Percentiles rank a stretch among this genome's conserved stretches.
These are phyloP conservation scores for Zalophus californianus DNA, from an alignment of 2,797 vertebrate genomes.

Conservation along the genomic window DNA sequence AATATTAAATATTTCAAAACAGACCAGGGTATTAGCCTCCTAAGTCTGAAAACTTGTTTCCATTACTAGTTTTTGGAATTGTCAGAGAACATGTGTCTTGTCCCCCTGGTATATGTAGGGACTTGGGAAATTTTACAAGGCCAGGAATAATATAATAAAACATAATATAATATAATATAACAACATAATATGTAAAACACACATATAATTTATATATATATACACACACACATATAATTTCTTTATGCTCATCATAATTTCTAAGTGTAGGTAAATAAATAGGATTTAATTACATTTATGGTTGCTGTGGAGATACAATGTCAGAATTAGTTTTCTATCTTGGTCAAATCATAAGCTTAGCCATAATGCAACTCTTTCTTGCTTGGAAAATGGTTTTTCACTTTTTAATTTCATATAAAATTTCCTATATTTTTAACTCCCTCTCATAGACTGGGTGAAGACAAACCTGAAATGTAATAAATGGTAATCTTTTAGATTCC, in stretches of 20 bases:
- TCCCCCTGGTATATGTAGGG: background rate
- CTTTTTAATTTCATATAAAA: slow-evolving; percentile 36
- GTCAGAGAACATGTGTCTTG: slow-evolving; percentile 47
- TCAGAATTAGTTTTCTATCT: background rate
- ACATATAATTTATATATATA: background rate
- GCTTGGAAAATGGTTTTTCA: background rate
- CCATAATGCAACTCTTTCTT: background rate
- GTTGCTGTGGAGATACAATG: background rate
- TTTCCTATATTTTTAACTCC: slow-evolving; percentile 1
- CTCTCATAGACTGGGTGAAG: background rate
- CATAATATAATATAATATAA: too few relatives aligned
- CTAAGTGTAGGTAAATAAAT: background rate
- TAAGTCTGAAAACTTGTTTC: slow-evolving; percentile 64
- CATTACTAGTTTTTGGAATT: slow-evolving; percentile 53
- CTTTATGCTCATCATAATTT: slow-evolving; percentile 34
- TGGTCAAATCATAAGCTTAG: background rate
- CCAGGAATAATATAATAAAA: background rate
- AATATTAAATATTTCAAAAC: slow-evolving; percentile 67
- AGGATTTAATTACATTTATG: background rate
- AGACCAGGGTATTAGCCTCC: slow-evolving; percentile 54
- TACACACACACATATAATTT: background rate
- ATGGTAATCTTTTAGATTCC: background rate
- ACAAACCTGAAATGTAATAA: background rate
- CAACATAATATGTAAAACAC: too few relatives aligned
- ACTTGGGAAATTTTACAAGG: background rate